These are phyloP conservation scores for Synergus laeviventris DNA, from an alignment of 2,888 invertebrate species.

Conservation along the genomic window DNA sequence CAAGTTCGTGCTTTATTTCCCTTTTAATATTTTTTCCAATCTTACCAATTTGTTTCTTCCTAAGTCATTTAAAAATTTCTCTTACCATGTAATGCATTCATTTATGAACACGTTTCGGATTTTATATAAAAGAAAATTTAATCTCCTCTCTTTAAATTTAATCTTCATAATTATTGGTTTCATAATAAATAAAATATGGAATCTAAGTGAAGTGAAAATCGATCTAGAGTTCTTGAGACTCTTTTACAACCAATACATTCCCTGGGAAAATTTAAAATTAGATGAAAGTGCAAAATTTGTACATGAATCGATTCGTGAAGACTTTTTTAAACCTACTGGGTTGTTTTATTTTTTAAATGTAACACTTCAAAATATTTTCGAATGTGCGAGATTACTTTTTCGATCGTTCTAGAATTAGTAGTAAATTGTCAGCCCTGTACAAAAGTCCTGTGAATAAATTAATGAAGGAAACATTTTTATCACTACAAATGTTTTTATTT, in stretches of 20 bases:
- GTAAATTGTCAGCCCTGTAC: neutral
- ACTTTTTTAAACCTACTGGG: neutral
- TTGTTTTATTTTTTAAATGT: neutral
- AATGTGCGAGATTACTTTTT: constrained; percentile 8
- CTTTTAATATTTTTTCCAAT: neutral
- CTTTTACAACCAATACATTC: neutral
- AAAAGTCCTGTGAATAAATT: neutral
- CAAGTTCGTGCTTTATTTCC: constrained; percentile 22
- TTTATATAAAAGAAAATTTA: constrained; percentile 3
- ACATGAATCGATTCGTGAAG: neutral
- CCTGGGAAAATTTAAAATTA: neutral
- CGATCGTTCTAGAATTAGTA: neutral
- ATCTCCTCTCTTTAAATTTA: neutral
- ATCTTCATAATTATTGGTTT: constrained; percentile 17
- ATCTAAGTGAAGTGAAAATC: neutral
- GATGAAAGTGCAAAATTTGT: neutral
- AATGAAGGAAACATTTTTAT: neutral
- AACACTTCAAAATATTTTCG: neutral
- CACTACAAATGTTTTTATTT: too few species aligned
- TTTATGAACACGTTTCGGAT: neutral
- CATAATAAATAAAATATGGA: constrained; percentile 17
- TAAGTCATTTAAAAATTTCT: neutral
- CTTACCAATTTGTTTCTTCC: constrained; percentile 11
- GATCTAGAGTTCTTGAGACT: neutral
- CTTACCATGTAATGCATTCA: constrained; percentile 3